These are phyloP conservation scores for Andrena camellia DNA, from an alignment of 2,888 invertebrate genomes.

Conservation along the genomic window DNA sequence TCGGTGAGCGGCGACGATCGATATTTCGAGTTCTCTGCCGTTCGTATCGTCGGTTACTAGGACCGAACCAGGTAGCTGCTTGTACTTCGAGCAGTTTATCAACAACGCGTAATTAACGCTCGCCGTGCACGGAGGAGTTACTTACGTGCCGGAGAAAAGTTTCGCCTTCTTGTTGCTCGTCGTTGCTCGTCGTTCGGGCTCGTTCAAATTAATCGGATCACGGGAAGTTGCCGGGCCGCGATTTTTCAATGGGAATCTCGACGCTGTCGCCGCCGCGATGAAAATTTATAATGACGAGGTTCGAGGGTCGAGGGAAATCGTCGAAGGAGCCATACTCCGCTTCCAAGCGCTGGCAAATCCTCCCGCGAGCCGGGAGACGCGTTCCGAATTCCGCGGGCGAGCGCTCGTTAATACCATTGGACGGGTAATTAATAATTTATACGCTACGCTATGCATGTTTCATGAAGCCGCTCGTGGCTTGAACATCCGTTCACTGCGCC, in stretches of 20 bases:
- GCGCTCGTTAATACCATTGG: constrained; percentile 34
- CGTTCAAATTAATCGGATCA: constrained; percentile 35
- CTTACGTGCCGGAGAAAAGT: constrained; percentile 19
- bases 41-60: constrained; percentile 46
- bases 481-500: not conserved
- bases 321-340: not conserved
- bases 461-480: constrained; percentile 6
- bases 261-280: not conserved
- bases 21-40: constrained; percentile 52
- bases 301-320: not conserved
- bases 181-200: constrained; percentile 18
- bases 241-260: not conserved
- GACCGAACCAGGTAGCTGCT: constrained; percentile 33
- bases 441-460: not conserved
- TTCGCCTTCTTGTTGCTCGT: constrained; percentile 24
- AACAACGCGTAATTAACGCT: constrained; percentile 58
- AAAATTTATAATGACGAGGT: constrained; percentile 1
- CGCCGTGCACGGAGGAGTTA: constrained; percentile 16
- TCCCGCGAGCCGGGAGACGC: not conserved
- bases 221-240: constrained; percentile 3
- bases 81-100: constrained; percentile 60
- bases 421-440: constrained; percentile 44
- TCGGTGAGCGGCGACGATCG: constrained; percentile 40
- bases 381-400: constrained; percentile 19
- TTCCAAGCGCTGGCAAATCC: not conserved